A percentile compares a stretch with the other conserved stretches of the same genome.
These are phyloP conservation scores for Silurus lanzhouensis DNA, from an alignment of 2,797 vertebrate genomes.

Conservation along the genomic window DNA sequence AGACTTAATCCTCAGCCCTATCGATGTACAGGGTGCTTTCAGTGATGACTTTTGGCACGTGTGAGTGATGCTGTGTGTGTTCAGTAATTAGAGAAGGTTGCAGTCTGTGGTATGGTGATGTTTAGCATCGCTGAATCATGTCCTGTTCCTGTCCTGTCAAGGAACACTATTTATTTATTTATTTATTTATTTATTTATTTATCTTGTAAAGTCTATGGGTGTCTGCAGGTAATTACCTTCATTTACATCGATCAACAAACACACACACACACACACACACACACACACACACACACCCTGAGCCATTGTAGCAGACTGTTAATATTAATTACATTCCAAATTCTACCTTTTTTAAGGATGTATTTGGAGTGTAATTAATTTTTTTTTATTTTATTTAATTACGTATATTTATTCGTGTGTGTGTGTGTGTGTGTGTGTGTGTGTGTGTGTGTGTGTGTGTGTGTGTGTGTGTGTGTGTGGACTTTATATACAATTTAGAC, in stretches of 20 bases:
- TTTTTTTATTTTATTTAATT: too few relatives aligned
- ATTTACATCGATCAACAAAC: constrained; percentile 17
- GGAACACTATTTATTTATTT: constrained; percentile 16
- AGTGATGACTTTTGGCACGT: not conserved
- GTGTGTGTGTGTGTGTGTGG: not conserved
- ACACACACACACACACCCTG: too few relatives aligned
- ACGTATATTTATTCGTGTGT: too few relatives aligned
- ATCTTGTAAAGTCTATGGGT: constrained; percentile 23
- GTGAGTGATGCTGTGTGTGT: constrained; percentile 23
- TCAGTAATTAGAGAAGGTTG: constrained; percentile 42
- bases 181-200: not conserved
- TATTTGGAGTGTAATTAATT: too few relatives aligned
- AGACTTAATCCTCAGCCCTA: not conserved
- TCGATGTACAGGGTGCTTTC: not conserved
- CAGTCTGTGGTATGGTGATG: constrained; percentile 34
- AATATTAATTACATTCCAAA: too few relatives aligned
- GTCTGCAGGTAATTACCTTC: constrained; percentile 25
- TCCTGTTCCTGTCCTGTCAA: constrained; percentile 36
- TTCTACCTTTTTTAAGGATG: too few relatives aligned
- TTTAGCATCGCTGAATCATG: constrained; percentile 34
- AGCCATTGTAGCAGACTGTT: too few relatives aligned
- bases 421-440: too few relatives aligned
- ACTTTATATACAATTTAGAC: not conserved
- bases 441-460: too few relatives aligned
- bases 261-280: not conserved